Conservation (phyloP, 2,797 vertebrate species). For the Otolemur crassicaudatus region DNA sequence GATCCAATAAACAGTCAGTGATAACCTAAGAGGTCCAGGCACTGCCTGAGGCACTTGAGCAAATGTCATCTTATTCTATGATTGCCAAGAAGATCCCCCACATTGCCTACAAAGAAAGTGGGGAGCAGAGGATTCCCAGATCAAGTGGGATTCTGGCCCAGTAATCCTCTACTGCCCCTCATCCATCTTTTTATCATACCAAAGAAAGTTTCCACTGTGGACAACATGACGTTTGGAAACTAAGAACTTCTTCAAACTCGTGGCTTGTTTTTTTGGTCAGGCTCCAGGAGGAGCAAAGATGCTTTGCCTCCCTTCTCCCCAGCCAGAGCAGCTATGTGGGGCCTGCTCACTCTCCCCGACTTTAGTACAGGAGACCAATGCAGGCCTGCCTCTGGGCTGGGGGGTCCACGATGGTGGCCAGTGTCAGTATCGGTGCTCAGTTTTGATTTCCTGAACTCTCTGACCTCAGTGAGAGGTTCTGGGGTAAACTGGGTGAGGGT, state of each 20-base stretch:
- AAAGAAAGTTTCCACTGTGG: not conserved
- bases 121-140: not conserved
- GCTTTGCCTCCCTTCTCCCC: not conserved
- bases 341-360: too few species aligned
- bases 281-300: not conserved
- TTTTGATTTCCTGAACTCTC: not conserved
- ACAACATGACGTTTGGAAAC: not conserved
- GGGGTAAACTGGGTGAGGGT: too few species aligned
- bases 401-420: not conserved
- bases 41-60: not conserved
- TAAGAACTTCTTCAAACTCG: not conserved
- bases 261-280: not conserved
- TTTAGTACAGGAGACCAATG: not conserved
- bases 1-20: not conserved
- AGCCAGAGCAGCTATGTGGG: too few species aligned
- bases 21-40: not conserved
- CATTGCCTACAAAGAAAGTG: not conserved
- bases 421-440: too few species aligned
- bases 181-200: not conserved
- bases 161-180: accelerated
- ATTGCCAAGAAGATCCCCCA: not conserved
- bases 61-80: not conserved
- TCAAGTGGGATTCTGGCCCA: not conserved
- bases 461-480: too few species aligned
- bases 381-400: not conserved